Base-by-base conservation (phyloP, 2,888 invertebrate genomes). In the Taenaris catops region DNA sequence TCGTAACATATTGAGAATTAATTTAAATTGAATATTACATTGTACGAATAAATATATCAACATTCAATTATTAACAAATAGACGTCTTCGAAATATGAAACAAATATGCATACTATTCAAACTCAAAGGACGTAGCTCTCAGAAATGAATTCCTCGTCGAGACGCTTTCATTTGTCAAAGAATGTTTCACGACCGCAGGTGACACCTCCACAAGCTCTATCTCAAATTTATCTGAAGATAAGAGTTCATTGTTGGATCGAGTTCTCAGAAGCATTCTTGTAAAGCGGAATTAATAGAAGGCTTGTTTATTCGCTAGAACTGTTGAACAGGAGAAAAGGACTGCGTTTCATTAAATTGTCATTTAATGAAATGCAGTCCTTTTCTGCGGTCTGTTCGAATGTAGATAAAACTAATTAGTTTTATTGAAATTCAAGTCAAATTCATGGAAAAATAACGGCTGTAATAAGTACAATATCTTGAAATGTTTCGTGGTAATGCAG, bases 321-420 rank as follows among this genome's bases (percentile, higher is more conserved):
- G 21, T 31, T 31, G 23, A 23, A 31, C 31, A 23, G 31, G n/a
- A n/a, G n/a, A n/a, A n/a, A n/a, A n/a, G n/a, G n/a, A n/a, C n/a
- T n/a, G n/a, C n/a, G n/a, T n/a, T n/a, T n/a, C n/a, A n/a, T n/a
- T n/a, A n/a, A n/a, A n/a, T 17, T 21, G 31, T 31, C 21, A 31
- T 31, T 31, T 31, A 31, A 31, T 31, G 23, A 16, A 31, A 31
- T 23, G 31, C 19, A 28, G 28, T 23, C 23, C 31, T 31, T 31
- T 31, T 31, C 31, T 31, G 31, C 31, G 23, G 31, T 31, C 19
- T 23, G 9, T 23, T 23, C 21, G 8, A 23, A 31, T 16, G 16
- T 16, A 31, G 16, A 31, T 31, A 31, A 31, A 31, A 23, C 14
- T 19, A 31, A 31, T 31, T 31, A 23, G 21, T 21, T 31, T 23